Base-by-base conservation (phyloP, 2,113 vertebrate genomes). In the Apodemus speciosus region DNA sequence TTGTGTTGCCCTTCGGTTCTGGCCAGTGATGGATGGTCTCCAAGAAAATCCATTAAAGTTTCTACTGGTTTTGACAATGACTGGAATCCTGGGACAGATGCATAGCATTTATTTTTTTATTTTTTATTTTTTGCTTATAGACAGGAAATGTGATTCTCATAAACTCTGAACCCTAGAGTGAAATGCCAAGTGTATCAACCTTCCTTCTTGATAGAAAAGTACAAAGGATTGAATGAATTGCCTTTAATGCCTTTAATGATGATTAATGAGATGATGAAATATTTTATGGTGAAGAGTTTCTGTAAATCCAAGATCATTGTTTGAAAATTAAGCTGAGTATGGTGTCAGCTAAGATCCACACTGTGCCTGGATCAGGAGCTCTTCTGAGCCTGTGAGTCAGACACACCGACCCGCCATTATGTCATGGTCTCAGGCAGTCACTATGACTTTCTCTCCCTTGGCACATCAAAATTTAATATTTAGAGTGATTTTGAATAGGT, bases 171-270 rank as follows among this genome's bases (percentile, higher is more conserved):
- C 60, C n/a, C 72, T 77, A 35, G 68, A 81, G 53, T 85, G 89
- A 93, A n/a, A 49, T 72, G 49, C 25, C 46, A 94, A 68, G 43
- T 69, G 38, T 30, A 20, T 69, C 60, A 49, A 60, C 40, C 15
- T 91, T 85, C 43, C 23, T 51, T 43, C 40, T 80, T 60, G 90
- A 68, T 80, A 73, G 49, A 51, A 91, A 96, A 95, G 73, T 75
- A 60, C 72, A 66, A 95, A 56, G 25, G 46, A 51, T 16, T 91
- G 43, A 85, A n/a, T 85, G 30, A 76, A 62, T 89, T 90, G 71
- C 51, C 30, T 89, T 87, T 89, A 92, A 92, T 8, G 43, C 13
- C 16, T 90, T 92, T 83, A 68, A 53, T 85, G 30, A 2, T 88
- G 27, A 75, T 90, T 86, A 80, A 79, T 25, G 27, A 77, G 49